A percentile compares a stretch with the other conserved stretches of the same genome.
These are phyloP conservation scores for Diplazon laetatorius DNA, from an alignment of 2,888 invertebrate species.

Conservation along the genomic window DNA sequence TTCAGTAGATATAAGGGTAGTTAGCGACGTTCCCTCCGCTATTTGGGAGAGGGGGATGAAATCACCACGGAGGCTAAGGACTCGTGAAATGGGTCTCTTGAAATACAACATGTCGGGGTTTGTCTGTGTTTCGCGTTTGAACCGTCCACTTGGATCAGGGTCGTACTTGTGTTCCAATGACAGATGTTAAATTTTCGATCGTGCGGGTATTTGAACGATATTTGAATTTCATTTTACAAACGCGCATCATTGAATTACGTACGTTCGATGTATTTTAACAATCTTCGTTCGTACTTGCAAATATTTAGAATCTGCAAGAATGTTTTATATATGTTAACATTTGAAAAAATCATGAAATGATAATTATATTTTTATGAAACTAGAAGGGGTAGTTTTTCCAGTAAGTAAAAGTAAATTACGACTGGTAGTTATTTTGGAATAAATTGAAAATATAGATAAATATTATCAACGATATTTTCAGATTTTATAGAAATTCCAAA, in stretches of 20 bases:
- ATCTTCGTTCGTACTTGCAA: too few species aligned
- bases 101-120: constrained; percentile 71
- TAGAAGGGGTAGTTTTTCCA: too few species aligned
- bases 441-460: too few species aligned
- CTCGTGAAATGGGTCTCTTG: constrained; percentile 81
- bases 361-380: too few species aligned
- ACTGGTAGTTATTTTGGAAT: too few species aligned
- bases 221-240: neutral
- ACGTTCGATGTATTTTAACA: too few species aligned
- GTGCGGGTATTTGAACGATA: constrained; percentile 5
- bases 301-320: too few species aligned
- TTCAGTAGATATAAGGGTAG: constrained; percentile 78
- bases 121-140: constrained; percentile 43
- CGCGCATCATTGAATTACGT: neutral
- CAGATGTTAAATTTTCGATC: constrained; percentile 10
- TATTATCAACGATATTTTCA: too few species aligned
- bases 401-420: too few species aligned
- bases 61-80: constrained; percentile 79
- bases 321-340: too few species aligned
- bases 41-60: constrained; percentile 71
- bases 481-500: too few species aligned
- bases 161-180: constrained; percentile 14
- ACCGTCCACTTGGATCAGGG: constrained; percentile 60
- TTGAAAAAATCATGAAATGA: too few species aligned
- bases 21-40: constrained; percentile 75